These are phyloP conservation scores for Antrozous pallidus DNA, from an alignment of 2,797 vertebrate genomes.

Conservation along the genomic window DNA sequence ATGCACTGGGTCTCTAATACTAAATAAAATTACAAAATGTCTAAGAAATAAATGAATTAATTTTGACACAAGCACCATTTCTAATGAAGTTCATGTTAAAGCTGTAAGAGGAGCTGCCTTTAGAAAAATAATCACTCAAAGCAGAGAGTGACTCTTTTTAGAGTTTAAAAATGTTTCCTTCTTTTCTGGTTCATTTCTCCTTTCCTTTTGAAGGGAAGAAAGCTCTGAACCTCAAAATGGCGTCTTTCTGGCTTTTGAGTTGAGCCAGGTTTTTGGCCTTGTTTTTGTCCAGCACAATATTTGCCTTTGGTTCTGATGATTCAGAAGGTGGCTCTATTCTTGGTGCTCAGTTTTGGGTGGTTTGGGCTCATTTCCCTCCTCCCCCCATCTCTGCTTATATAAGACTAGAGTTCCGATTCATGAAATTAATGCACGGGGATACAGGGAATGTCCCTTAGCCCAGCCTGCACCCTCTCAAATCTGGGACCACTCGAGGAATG, in stretches of 20 bases:
- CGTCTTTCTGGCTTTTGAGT: background rate
- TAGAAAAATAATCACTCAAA: background rate
- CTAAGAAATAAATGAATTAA: background rate
- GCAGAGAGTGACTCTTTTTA: background rate
- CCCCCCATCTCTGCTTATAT: background rate
- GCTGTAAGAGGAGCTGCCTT: background rate
- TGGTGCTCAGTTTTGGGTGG: background rate
- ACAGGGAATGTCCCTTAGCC: too few species aligned
- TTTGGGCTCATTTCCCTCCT: background rate
- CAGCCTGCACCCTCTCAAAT: too few species aligned
- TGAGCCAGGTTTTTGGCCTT: background rate
- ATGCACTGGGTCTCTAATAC: background rate
- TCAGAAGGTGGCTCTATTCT: background rate
- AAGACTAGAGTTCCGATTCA: too few species aligned
- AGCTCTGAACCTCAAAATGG: background rate
- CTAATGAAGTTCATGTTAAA: background rate
- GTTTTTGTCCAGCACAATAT: background rate
- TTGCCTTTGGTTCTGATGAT: background rate
- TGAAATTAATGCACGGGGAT: too few species aligned
- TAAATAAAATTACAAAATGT: conserved; percentile 25
- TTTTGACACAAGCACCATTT: background rate
- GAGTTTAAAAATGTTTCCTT: background rate
- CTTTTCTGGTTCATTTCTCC: background rate
- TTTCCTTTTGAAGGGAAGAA: background rate
- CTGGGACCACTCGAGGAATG: too few species aligned